Conservation (phyloP, 2,797 vertebrate species). For the Malacoraja senta region DNA sequence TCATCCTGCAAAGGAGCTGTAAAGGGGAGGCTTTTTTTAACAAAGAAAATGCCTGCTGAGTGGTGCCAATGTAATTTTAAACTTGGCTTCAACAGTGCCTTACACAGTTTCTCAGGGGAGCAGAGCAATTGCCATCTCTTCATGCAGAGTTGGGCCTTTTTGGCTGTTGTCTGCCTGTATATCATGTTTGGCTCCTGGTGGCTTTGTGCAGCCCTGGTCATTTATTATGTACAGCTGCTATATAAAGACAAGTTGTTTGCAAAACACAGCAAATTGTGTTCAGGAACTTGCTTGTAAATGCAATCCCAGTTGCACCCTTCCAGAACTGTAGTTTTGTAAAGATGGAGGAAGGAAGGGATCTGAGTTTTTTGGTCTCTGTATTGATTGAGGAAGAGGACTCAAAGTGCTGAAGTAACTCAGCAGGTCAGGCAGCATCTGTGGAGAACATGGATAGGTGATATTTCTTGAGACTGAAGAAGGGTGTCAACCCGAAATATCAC, state of each 20-base stretch:
- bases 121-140: neutral
- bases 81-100: neutral
- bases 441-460: too few relatives aligned
- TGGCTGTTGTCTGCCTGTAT: neutral
- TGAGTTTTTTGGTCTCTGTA: neutral
- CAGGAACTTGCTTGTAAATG: neutral
- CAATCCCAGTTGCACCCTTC: neutral
- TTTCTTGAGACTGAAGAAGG: too few relatives aligned
- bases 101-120: neutral
- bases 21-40: neutral
- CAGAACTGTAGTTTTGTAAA: neutral
- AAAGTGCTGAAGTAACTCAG: too few relatives aligned
- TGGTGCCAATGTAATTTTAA: neutral
- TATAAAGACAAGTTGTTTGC: neutral
- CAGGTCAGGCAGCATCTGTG: too few relatives aligned
- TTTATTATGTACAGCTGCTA: neutral
- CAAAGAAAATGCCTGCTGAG: neutral
- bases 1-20: neutral
- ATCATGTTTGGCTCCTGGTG: neutral
- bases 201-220: neutral
- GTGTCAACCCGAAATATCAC: too few relatives aligned
- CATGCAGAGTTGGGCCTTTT: neutral
- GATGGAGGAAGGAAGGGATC: too few relatives aligned
- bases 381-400: neutral
- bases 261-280: neutral